Evolutionary conservation across 2,113 vertebrate genomes (phyloP).

Genomic region (Nyctereutes procyonoides): DNA sequence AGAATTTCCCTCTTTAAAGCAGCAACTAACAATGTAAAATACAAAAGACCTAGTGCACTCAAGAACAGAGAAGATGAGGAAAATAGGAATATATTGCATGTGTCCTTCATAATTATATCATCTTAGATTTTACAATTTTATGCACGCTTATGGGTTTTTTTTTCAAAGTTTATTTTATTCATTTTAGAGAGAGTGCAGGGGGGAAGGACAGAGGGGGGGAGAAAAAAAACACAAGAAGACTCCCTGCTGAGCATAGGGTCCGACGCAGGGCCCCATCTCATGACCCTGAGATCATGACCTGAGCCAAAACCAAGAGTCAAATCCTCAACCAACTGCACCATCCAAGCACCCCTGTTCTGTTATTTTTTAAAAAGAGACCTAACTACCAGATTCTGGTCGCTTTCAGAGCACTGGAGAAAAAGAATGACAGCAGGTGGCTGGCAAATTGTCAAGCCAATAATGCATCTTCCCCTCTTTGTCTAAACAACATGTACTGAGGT

Average conservation of each 20-base stretch:
- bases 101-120: background rate
- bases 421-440: constrained; percentile 36
- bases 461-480: background rate
- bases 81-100: accelerated
- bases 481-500: background rate
- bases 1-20: background rate
- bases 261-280: background rate
- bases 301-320: background rate
- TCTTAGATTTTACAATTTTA: background rate
- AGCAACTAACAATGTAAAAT: background rate
- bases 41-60: background rate
- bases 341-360: background rate
- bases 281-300: background rate
- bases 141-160: background rate
- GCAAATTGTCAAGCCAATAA: background rate
- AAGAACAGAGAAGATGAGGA: background rate
- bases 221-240: background rate
- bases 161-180: background rate
- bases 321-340: background rate
- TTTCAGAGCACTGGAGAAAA: background rate
- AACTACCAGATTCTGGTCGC: background rate
- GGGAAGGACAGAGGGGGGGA: background rate
- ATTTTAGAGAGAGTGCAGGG: background rate
- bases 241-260: background rate
- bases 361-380: constrained; percentile 8